Evolutionary conservation across 2,113 vertebrate species (phyloP), one percentile per base, ranked within the genome.

Genomic region (Triplophysa siluroides): DNA sequence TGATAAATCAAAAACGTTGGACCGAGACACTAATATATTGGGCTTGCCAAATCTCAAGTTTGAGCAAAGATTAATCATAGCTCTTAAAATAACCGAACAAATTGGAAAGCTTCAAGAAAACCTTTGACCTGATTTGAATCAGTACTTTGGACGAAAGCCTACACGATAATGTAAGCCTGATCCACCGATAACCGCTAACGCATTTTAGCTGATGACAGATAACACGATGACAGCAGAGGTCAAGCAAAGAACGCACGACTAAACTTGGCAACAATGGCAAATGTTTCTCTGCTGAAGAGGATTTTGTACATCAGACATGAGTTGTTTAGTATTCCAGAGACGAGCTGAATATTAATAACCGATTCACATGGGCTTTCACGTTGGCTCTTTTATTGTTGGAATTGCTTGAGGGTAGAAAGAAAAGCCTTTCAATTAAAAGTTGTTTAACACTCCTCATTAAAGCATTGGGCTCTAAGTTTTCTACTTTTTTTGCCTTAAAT

Each of bases 351-450:
- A 86, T 86, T 86, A 85, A 89, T 87, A 83, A 60, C 52, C 6
- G 47, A 81, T 81, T 54, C 83, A 74, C 78, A 24, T 41, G 76
- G 84, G 87, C 74, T 78, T 76, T 80, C 69, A n/a, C 50, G 60
- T 66, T 45, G 41, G 4, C 50, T 26, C 86, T 81, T 88, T 85
- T 76, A 83, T 83, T 85, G 79, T 83, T 70, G 58, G 65, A 86
- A 69, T 79, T 78, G 84, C 87, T 85, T 63, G 68, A 89, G 86
- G 88, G 86, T 79, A 87, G 62, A 82, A 64, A 76, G 78, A 85
- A 66, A 84, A 85, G 79, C 82, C 87, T 89, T 87, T 86, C 87
- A 87, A 89, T 87, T 87, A 87, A 88, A 85, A 88, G 88, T 86
- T 85, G 83, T 83, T 89, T 87, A 87, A 85, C 78, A 76, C 64